Conservation (phyloP, 2,113 vertebrate genomes). For the Leucosticte australis region DNA sequence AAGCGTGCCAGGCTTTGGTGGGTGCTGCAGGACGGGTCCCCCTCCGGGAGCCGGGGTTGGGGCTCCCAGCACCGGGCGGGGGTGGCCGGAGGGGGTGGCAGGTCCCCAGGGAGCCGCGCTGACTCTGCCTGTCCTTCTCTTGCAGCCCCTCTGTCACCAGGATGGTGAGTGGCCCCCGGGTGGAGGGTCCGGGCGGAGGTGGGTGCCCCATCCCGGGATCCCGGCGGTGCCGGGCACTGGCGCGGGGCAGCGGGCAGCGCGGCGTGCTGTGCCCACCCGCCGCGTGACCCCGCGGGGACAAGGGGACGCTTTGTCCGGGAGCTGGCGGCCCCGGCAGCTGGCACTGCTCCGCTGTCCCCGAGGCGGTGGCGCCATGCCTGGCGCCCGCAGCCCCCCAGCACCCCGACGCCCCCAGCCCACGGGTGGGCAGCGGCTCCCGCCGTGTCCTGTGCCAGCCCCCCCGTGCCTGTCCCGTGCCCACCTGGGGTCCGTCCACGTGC, state of each 20-base stretch:
- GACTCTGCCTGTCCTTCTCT: not conserved
- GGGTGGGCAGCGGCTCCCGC: not conserved
- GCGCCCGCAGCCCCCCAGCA: not conserved
- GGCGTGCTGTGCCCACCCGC: conserved; percentile 17
- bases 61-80: not conserved
- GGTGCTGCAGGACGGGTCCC: not conserved
- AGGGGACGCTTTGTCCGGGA: conserved; percentile 18
- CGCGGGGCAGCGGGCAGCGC: not conserved
- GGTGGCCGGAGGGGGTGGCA: not conserved
- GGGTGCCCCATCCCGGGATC: not conserved
- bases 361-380: not conserved
- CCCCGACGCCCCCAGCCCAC: not conserved
- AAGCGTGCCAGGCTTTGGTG: not conserved
- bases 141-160: not conserved
- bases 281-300: conserved; percentile 36
- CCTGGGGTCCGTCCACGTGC: not conserved
- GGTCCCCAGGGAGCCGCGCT: not conserved
- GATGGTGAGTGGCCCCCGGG: conserved; percentile 37
- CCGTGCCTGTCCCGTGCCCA: not conserved
- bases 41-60: accelerated
- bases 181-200: not conserved
- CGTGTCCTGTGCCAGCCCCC: not conserved
- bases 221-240: not conserved
- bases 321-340: not conserved
- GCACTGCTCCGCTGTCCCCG: conserved; percentile 3